These are phyloP conservation scores for Drosophila elegans DNA, from an alignment of 1,140 invertebrate genomes.

Conservation along the genomic window DNA sequence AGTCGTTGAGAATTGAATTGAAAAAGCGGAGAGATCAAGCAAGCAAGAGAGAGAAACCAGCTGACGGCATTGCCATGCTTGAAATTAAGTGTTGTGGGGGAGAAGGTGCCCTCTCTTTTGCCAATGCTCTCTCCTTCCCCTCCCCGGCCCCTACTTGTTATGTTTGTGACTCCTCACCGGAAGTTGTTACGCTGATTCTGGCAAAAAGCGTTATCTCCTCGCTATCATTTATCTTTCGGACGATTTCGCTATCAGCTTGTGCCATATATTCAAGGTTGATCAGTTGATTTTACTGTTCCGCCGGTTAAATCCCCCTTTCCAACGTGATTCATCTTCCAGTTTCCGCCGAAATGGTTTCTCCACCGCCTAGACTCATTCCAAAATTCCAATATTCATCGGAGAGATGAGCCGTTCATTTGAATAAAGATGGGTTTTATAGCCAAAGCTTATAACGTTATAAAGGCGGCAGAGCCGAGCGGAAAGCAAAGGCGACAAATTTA, in stretches of 20 bases:
- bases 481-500: slow-evolving; percentile 71
- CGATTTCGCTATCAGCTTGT: slow-evolving; percentile 40
- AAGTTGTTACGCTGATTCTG: slow-evolving; percentile 64
- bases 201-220: slow-evolving; percentile 31
- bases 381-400: slow-evolving; percentile 29
- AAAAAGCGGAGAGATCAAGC: slow-evolving; percentile 9
- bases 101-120: too few relatives aligned
- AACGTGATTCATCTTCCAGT: slow-evolving; percentile 52
- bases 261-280: slow-evolving; percentile 38
- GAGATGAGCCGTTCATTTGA: slow-evolving; percentile 29
- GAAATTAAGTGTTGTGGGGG: slow-evolving; percentile 1
- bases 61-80: slow-evolving; percentile 40
- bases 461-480: slow-evolving; percentile 52
- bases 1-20: slow-evolving; percentile 62
- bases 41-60: slow-evolving; percentile 26
- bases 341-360: slow-evolving; percentile 50
- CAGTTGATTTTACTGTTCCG: slow-evolving; percentile 19
- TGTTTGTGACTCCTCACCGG: slow-evolving; percentile 48
- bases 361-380: slow-evolving; percentile 29
- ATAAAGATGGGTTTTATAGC: slow-evolving; percentile 50
- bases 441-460: slow-evolving; percentile 44
- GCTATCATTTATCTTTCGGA: slow-evolving; percentile 56
- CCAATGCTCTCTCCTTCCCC: too few relatives aligned
- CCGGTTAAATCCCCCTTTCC: slow-evolving; percentile 51
- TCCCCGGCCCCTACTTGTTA: slow-evolving; percentile 1